These are phyloP conservation scores for Parotia lawesii DNA, from an alignment of 2,113 vertebrate genomes.

Conservation along the genomic window DNA sequence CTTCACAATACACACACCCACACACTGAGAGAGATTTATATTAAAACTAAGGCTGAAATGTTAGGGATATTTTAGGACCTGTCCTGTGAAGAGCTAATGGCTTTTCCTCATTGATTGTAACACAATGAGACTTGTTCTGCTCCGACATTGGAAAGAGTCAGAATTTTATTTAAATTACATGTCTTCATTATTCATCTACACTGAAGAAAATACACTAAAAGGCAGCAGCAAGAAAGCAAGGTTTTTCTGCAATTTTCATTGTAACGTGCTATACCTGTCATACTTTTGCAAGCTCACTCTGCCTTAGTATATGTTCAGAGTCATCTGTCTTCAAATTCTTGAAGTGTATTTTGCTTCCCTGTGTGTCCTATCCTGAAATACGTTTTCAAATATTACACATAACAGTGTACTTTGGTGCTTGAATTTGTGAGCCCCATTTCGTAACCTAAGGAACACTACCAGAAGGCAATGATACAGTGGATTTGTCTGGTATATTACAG, in stretches of 20 bases:
- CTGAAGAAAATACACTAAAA: neutral
- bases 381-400: neutral
- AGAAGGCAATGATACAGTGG: neutral
- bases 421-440: neutral
- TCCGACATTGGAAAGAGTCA: neutral
- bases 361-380: neutral
- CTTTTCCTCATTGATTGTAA: neutral
- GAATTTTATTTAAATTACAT: conserved; percentile 11
- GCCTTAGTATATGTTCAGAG: neutral
- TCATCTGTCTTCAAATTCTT: neutral
- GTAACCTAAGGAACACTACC: neutral
- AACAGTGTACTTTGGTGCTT: neutral
- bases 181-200: neutral
- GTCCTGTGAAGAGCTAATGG: neutral
- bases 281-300: neutral
- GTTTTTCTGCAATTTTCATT: neutral
- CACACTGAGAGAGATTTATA: neutral
- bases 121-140: neutral
- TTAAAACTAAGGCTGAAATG: neutral
- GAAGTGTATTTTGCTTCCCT: neutral
- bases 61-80: conserved; percentile 9
- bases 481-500: neutral
- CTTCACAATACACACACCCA: neutral
- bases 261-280: neutral
- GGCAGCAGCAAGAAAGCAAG: neutral